Conservation (phyloP, 2,888 invertebrate genomes). For the Drosophila sordidapex region DNA sequence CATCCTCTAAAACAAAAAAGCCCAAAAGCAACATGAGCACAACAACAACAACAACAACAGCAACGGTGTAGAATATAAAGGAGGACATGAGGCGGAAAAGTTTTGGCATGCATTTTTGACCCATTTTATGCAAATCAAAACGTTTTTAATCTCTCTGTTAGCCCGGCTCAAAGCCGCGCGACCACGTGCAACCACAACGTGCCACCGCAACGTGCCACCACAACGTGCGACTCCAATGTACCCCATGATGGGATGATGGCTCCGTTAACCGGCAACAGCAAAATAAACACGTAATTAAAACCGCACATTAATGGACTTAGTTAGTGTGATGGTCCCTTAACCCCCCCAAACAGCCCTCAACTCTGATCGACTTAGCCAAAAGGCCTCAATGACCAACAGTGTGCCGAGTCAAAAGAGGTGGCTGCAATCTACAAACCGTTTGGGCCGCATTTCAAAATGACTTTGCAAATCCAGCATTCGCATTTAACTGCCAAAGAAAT, state of each 20-base stretch:
- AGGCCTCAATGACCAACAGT: not conserved
- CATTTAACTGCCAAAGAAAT: constrained; percentile 52
- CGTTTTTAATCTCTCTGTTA: constrained; percentile 67
- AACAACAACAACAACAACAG: constrained; percentile 18
- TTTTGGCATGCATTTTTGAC: constrained; percentile 59
- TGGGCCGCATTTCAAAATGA: constrained; percentile 29
- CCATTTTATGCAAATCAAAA: constrained; percentile 75
- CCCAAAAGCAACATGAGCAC: constrained; percentile 1
- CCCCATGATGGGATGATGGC: not conserved
- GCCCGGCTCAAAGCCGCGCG: constrained; percentile 38
- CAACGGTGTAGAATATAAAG: not conserved
- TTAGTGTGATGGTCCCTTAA: not conserved
- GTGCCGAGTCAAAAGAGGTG: constrained; percentile 10
- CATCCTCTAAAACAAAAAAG: constrained; percentile 13
- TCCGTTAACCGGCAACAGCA: constrained; percentile 44
- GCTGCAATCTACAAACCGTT: constrained; percentile 16
- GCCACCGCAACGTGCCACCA: constrained; percentile 14
- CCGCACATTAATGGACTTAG: constrained; percentile 70
- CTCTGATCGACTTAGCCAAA: not conserved
- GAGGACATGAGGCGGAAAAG: constrained; percentile 41
- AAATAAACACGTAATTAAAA: constrained; percentile 77
- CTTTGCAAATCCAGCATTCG: constrained; percentile 36
- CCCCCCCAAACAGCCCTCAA: not conserved
- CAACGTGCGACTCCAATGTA: constrained; percentile 37
- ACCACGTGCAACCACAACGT: constrained; percentile 25